phyloP scores from a whole-genome alignment of 1,140 invertebrate genomes.

The Steinernema khuongi region DNA sequence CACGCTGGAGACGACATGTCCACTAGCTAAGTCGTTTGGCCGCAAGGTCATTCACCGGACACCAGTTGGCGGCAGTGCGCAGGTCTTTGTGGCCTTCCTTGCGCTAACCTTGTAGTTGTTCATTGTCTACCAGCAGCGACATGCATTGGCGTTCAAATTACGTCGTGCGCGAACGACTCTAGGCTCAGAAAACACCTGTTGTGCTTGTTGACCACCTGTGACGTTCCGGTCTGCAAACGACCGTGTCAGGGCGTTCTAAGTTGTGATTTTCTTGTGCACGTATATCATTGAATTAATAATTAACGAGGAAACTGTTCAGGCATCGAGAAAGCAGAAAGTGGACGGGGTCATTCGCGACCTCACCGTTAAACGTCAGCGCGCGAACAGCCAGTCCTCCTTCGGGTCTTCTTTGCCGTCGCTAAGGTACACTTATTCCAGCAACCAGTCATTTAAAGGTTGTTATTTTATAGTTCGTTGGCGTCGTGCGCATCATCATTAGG shows the following conservation, averaged over 20 bases:
- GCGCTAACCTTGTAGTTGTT: not conserved
- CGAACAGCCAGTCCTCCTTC: conserved; percentile 25
- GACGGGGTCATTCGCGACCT: not conserved
- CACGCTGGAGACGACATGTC: not conserved
- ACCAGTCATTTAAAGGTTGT: conserved; percentile 62
- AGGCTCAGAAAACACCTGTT: conserved; percentile 4
- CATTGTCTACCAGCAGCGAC: not conserved
- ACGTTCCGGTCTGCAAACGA: not conserved
- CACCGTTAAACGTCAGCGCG: conserved; percentile 5
- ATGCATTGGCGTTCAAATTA: not conserved
- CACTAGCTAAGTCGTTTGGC: not conserved
- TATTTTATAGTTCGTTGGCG: conserved; percentile 58
- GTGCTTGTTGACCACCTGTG: not conserved
- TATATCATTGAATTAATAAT: not conserved
- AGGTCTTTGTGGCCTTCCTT: not conserved
- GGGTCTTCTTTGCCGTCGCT: conserved; percentile 20
- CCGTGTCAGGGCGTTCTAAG: too few relatives aligned
- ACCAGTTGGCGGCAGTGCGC: not conserved
- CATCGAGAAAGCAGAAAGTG: not conserved
- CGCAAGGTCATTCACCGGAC: not conserved
- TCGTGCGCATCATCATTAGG: conserved; percentile 61
- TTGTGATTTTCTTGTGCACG: too few relatives aligned
- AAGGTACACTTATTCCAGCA: conserved; percentile 24
- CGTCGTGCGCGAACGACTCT: not conserved
- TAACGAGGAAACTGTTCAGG: not conserved